Evolutionary conservation across 2,797 vertebrate genomes (phyloP).

Genomic region (Semotilus atromaculatus): DNA sequence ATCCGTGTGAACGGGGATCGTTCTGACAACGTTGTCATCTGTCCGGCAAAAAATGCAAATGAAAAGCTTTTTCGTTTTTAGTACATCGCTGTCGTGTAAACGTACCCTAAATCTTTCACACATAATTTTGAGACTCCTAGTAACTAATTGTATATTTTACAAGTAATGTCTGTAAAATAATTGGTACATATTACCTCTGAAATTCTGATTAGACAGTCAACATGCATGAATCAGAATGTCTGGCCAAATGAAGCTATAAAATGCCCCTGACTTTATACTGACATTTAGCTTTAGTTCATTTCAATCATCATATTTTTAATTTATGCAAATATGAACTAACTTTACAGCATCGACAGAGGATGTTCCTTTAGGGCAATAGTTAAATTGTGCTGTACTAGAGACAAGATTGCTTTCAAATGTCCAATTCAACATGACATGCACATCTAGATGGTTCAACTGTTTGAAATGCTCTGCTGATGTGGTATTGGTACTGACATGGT

Average conservation of each 20-base stretch:
- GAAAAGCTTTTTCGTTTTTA: not conserved
- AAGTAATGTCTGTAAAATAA: not conserved
- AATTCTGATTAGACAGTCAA: too few species aligned
- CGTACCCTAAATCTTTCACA: not conserved
- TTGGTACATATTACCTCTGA: not conserved
- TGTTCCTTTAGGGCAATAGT: not conserved
- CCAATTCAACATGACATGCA: not conserved
- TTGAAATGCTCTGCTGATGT: not conserved
- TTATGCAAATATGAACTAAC: not conserved
- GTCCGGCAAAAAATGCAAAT: not conserved
- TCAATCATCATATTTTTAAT: not conserved
- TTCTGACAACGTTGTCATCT: too few species aligned
- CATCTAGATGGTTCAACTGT: not conserved
- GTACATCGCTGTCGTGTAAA: not conserved
- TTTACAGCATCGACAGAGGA: not conserved
- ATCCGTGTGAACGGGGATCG: too few species aligned
- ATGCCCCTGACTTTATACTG: not conserved
- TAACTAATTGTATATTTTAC: not conserved
- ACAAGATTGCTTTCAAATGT: not conserved
- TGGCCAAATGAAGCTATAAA: not conserved
- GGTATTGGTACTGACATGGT: too few species aligned
- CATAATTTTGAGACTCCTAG: too few species aligned
- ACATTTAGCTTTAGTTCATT: not conserved
- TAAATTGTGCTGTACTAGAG: not conserved
- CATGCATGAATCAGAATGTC: not conserved